Base-by-base conservation (phyloP, 2,113 vertebrate species). In the Stegastes partitus region DNA sequence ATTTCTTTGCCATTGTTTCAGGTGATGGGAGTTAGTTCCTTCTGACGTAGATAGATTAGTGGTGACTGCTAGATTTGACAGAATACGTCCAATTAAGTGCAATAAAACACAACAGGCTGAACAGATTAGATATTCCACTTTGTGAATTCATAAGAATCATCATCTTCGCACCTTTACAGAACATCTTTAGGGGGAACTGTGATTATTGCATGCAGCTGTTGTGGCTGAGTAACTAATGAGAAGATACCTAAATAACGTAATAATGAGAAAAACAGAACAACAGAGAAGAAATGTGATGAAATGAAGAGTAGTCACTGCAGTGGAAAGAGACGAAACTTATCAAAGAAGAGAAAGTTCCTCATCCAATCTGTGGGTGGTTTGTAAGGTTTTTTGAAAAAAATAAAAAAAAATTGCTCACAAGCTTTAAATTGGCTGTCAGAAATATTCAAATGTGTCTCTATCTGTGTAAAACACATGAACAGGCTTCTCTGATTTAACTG, bases 271-370 rank as follows among this genome's bases (percentile, higher is more conserved):
- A 66, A 65, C 12, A 4, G 45, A 39, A 64, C 22, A 28, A 9
- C 55, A 65, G 18, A 53, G 62, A 79, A 62, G 39, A 7, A 42
- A 19, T 64, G 45, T 72, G 34, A 44, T 71, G 72, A 73, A 81
- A 73, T 50, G 74, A 78, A 77, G 23, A 39, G 75, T 23, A 39
- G 50, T 47, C 28, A 68, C 31, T 50, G 11, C 16, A 74, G 62
- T 71, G 53, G 15, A 68, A 79, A 53, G 12, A 28, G 54, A 65
- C 53, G 28, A 50, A 84, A 72, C 64, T 77, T 74, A 81, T 87
- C 74, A 89, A 69, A 79, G 79, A 70, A 64, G 37, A 64, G 49
- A 69, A 72, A 67, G 62, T 42, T 89, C 34, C 47, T 74, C 47
- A 28, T 77, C 25, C 65, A 39, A 28, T 66, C 15, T 25, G 18